Conservation (phyloP, 1,140 invertebrate species). For the Brachionus paranguensis region DNA sequence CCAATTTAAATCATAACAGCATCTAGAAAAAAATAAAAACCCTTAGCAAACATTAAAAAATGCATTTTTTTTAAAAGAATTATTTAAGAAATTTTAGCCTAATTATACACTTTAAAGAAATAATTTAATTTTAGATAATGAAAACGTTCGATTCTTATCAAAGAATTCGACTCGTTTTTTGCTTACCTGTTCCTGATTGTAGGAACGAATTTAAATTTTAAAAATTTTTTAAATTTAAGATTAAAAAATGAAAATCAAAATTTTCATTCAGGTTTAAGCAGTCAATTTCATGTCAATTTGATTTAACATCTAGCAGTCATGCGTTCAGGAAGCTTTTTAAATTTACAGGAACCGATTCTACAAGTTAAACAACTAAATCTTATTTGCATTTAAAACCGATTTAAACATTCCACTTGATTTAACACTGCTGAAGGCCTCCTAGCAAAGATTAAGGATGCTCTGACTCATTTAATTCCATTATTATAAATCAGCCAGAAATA, state of each 20-base stretch:
- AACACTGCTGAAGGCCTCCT: neutral
- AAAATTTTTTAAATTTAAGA: neutral
- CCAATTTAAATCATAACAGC: neutral
- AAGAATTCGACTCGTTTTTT: neutral
- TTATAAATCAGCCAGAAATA: neutral
- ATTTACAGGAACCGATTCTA: neutral
- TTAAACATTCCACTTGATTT: neutral
- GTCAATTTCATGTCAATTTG: neutral
- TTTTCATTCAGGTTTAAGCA: neutral
- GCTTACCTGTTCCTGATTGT: neutral
- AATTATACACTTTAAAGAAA: neutral
- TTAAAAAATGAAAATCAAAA: neutral
- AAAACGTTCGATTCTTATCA: neutral
- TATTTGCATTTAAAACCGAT: neutral
- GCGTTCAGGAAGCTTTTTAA: neutral
- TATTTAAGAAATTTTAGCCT: neutral
- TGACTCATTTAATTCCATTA: neutral
- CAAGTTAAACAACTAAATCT: neutral
- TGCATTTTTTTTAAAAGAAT: neutral
- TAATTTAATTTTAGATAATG: neutral
- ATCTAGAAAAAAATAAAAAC: neutral
- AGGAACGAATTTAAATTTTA: neutral
- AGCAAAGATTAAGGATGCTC: neutral
- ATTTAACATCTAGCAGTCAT: neutral
- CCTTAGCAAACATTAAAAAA: neutral